These are phyloP conservation scores for Drosophila lowei DNA, from an alignment of 1,140 invertebrate genomes.

Conservation along the genomic window DNA sequence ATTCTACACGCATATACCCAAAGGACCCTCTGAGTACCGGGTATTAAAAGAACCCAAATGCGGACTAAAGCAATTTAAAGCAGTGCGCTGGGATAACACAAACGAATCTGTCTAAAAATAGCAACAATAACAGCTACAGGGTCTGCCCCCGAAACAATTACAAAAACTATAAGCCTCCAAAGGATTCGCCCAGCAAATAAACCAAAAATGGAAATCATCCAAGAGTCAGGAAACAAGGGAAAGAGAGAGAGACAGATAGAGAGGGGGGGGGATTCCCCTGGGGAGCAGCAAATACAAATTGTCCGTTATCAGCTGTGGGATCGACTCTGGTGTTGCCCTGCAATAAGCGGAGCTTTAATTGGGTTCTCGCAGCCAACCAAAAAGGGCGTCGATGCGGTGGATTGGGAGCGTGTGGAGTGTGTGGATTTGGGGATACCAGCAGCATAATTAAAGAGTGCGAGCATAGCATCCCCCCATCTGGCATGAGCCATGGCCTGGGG, in stretches of 20 bases:
- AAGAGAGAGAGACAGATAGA: constrained; percentile 2
- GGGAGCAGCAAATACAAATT: constrained; percentile 33
- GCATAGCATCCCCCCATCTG: not conserved
- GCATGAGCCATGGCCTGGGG: constrained; percentile 10
- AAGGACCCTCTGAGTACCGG: too few relatives aligned
- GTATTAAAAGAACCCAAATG: constrained; percentile 4
- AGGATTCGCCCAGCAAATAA: constrained; percentile 63
- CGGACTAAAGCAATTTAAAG: constrained; percentile 63
- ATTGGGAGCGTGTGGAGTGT: not conserved
- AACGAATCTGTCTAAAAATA: constrained; percentile 68
- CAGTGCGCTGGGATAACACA: constrained; percentile 20
- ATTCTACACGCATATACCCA: too few relatives aligned
- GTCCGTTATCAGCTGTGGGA: constrained; percentile 56
- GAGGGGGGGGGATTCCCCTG: constrained; percentile 6
- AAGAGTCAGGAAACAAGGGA: not conserved
- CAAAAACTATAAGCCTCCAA: constrained; percentile 78
- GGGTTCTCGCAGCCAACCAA: constrained; percentile 38
- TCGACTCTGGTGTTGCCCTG: constrained; percentile 19
- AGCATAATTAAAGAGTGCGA: constrained; percentile 51
- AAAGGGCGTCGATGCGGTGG: constrained; percentile 2
- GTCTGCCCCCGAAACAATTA: constrained; percentile 67
- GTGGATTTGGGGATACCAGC: constrained; percentile 19
- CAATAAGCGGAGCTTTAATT: constrained; percentile 65
- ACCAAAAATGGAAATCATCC: constrained; percentile 57
- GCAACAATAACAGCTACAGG: constrained; percentile 26